Base-by-base conservation (phyloP, 2,113 vertebrate species). In the Gopherus evgoodei region DNA sequence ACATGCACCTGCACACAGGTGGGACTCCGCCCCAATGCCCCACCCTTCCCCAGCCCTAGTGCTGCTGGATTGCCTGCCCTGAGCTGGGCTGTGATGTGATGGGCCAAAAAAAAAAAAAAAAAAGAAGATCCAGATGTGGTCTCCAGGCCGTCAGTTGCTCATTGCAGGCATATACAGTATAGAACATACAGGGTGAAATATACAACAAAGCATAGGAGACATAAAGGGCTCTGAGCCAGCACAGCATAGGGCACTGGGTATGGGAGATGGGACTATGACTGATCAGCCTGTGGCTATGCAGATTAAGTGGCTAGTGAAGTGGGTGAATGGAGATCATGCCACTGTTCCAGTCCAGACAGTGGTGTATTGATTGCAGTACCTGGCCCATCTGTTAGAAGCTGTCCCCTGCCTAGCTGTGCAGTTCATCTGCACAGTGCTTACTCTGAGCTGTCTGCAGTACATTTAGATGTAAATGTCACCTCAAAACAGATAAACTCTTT, bases 401-500 rank as follows among this genome's bases (percentile, higher is more conserved):
- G 72, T 44, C 3, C 11, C 42, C 25, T 27, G 6, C 27, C 27
- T 47, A 44, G 12, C 75, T 47, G 42, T 47, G 22, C 75, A 7
- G 75, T 8, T 78, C 24, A 47, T 78, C 11, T 29, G 24, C 42
- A 47, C 42, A 47, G 42, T 44, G 72, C 13, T 47, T 78, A 47
- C 42, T 27, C 42, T 29, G 4, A 38, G 12, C 25, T 47, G 24
- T 27, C 12, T 47, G 75, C 65, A 38, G n/a, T 72, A 22, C 5
- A 4, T n/a, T 19, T 38, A 11, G 19, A 38, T 72, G 19, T 72
- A 72, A 86, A 84, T 72, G 85, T 84, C 50, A 91, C 76, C 27
- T 52, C 82, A 5, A 83, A 84, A 95, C 42, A 14, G 42, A 72
- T 90, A 94, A 94, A 91, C 89, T 84, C 83, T 85, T 90, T 94